Percentiles rank a stretch among this genome's conserved stretches.
These are phyloP conservation scores for Bombus confusus DNA, from an alignment of 1,140 invertebrate genomes.

Conservation along the genomic window DNA sequence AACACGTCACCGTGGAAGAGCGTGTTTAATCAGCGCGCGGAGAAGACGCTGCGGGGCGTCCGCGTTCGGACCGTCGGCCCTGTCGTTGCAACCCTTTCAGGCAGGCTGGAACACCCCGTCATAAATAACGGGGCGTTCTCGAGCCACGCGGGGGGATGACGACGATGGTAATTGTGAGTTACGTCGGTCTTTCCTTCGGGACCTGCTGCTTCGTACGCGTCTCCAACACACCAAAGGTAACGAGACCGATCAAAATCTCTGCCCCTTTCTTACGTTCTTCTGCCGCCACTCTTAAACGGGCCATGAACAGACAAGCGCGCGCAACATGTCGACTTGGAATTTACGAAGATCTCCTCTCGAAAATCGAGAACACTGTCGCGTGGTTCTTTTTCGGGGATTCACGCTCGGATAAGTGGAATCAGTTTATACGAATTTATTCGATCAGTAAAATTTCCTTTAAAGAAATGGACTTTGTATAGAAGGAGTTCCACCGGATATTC, in stretches of 20 bases:
- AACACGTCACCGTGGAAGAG: constrained; percentile 79
- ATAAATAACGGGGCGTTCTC: constrained; percentile 75
- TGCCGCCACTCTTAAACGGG: constrained; percentile 6
- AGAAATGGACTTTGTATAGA: too few species aligned
- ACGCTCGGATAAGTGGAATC: too few species aligned
- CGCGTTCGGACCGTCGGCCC: constrained; percentile 70
- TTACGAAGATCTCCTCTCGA: constrained; percentile 20
- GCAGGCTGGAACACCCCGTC: constrained; percentile 66
- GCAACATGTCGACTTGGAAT: constrained; percentile 5
- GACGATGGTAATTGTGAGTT: constrained; percentile 77
- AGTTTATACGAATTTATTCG: too few species aligned
- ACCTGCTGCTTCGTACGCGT: constrained; percentile 22
- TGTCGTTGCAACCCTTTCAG: constrained; percentile 71
- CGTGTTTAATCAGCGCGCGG: constrained; percentile 78
- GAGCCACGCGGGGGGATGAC: constrained; percentile 71
- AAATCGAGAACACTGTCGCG: neutral
- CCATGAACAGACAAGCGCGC: neutral
- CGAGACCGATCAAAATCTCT: constrained; percentile 57
- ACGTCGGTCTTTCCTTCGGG: constrained; percentile 56
- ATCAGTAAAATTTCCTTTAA: too few species aligned
- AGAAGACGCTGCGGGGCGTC: constrained; percentile 78
- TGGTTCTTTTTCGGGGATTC: neutral
- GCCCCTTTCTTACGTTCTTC: constrained; percentile 4
- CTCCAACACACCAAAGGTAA: constrained; percentile 61
- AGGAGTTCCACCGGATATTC: too few species aligned